Conservation (phyloP, 2,888 invertebrate species). For the Syritta pipiens region DNA sequence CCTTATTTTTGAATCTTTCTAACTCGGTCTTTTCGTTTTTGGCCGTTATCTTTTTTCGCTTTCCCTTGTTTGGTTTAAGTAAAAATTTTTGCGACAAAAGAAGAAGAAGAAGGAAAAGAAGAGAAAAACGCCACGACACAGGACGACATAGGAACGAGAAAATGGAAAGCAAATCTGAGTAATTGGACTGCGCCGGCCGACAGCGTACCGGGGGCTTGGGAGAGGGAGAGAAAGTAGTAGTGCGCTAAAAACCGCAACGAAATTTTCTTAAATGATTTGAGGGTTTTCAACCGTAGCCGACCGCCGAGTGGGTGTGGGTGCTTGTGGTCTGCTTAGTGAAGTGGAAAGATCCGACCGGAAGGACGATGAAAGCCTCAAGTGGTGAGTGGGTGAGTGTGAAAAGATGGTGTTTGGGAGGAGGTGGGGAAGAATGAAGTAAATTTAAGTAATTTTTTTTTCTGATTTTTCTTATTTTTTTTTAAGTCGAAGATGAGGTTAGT, state of each 20-base stretch:
- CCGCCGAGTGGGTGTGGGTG: too few relatives aligned
- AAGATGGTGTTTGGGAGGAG: too few relatives aligned
- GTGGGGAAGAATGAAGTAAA: too few relatives aligned
- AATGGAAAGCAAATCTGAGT: constrained; percentile 44
- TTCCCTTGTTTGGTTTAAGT: constrained; percentile 41
- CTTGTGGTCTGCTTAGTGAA: neutral
- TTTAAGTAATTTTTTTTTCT: too few relatives aligned
- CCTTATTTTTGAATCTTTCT: constrained; percentile 28
- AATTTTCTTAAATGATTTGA: constrained; percentile 55
- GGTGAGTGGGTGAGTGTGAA: neutral
- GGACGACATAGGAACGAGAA: constrained; percentile 16
- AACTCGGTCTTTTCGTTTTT: neutral
- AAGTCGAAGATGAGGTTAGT: too few relatives aligned
- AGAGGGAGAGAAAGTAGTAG: neutral
- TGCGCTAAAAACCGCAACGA: constrained; percentile 27
- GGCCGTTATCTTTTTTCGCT: constrained; percentile 17
- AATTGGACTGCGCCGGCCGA: constrained; percentile 45
- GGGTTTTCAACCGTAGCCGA: constrained; percentile 5
- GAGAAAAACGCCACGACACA: too few relatives aligned
- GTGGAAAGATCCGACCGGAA: neutral
- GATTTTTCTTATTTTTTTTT: too few relatives aligned
- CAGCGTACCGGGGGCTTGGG: neutral
- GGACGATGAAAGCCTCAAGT: neutral
- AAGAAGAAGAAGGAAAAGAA: too few relatives aligned
- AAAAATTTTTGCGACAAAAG: too few relatives aligned